phyloP scores from a whole-genome alignment of 2,113 vertebrate genomes.

The Poecile atricapillus region DNA sequence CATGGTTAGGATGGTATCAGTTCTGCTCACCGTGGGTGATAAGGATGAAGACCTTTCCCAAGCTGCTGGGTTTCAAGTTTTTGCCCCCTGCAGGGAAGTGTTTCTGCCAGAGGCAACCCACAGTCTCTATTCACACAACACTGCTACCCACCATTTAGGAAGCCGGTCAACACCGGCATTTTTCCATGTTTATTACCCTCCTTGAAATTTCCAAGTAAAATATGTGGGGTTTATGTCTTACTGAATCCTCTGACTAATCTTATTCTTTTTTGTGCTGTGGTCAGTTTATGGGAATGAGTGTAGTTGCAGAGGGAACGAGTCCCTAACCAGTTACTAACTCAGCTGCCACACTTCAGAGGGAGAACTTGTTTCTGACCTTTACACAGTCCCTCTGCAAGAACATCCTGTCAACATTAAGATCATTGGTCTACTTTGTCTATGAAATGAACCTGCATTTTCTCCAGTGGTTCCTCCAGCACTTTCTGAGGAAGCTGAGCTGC shows the following conservation, averaged over 20 bases:
- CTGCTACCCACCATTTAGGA: neutral
- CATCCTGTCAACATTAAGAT: neutral
- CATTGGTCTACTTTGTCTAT: neutral
- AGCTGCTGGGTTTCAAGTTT: neutral
- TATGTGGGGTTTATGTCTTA: neutral
- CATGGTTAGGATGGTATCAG: neutral
- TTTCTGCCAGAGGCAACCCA: neutral
- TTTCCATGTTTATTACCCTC: neutral
- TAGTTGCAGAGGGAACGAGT: neutral
- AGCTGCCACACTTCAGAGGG: neutral
- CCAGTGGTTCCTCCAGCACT: neutral
- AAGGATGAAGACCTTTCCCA: neutral
- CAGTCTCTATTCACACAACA: neutral
- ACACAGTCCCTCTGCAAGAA: neutral
- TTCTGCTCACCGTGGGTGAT: neutral
- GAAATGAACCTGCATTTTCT: neutral
- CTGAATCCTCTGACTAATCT: neutral
- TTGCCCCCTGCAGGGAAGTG: neutral
- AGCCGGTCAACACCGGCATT: accelerated
- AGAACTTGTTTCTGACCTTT: neutral
- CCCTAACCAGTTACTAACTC: neutral
- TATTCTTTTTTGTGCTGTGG: neutral
- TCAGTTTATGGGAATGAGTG: neutral
- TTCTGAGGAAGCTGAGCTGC: neutral
- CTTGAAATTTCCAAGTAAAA: neutral